Percentiles rank a stretch among this genome's conserved stretches.
These are phyloP conservation scores for Madoqua kirkii DNA, from an alignment of 2,113 vertebrate species.

Conservation along the genomic window DNA sequence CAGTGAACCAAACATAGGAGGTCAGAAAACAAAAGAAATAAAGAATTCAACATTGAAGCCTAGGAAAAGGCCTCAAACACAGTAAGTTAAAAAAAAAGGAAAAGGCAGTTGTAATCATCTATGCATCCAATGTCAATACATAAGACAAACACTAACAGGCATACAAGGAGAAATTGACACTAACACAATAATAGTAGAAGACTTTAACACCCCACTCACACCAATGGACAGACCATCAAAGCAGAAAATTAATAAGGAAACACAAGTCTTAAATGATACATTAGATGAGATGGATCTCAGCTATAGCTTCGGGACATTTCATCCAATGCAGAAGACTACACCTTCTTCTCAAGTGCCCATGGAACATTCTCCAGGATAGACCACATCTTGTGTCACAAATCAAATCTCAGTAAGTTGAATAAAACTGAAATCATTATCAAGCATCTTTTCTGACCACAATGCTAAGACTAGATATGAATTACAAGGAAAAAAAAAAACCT, in stretches of 20 bases:
- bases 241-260: not conserved
- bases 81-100: not conserved
- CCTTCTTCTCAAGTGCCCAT: not conserved
- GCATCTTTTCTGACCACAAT: not conserved
- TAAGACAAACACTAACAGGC: not conserved
- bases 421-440: not conserved
- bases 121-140: not conserved
- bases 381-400: not conserved
- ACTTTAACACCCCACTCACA: not conserved
- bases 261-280: not conserved
- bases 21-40: not conserved
- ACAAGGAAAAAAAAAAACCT: not conserved
- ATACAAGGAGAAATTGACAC: not conserved
- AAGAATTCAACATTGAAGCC: not conserved
- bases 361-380: not conserved
- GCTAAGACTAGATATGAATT: not conserved
- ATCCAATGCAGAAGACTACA: not conserved
- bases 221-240: not conserved
- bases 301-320: not conserved
- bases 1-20: not conserved
- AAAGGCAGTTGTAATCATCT: not conserved
- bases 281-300: not conserved
- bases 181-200: not conserved
- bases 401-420: not conserved
- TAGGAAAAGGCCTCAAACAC: not conserved